These are phyloP conservation scores for Dryobota labecula DNA, from an alignment of 2,888 invertebrate genomes.

Conservation along the genomic window DNA sequence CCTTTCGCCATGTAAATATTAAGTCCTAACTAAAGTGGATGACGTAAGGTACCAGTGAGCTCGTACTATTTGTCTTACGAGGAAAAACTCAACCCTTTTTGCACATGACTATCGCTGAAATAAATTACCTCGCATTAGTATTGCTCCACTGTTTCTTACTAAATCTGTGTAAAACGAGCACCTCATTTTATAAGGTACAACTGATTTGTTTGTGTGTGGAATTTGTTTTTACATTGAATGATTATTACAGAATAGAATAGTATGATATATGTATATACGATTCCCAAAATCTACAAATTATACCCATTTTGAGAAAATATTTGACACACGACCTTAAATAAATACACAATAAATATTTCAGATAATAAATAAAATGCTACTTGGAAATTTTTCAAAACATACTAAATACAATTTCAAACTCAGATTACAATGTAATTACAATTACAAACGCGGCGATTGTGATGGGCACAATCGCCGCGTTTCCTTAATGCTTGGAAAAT, in stretches of 20 bases:
- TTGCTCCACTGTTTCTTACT: constrained; percentile 7
- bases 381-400: too few relatives aligned
- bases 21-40: constrained; percentile 7
- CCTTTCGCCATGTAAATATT: constrained; percentile 9
- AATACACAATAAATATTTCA: too few relatives aligned
- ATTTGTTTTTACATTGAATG: not conserved
- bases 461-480: too few relatives aligned
- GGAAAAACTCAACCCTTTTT: constrained; percentile 34
- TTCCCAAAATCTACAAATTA: not conserved
- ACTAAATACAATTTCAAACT: too few relatives aligned
- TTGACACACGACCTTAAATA: too few relatives aligned
- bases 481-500: too few relatives aligned
- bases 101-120: constrained; percentile 26
- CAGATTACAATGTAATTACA: too few relatives aligned
- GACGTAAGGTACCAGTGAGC: not conserved
- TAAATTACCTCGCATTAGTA: constrained; percentile 35
- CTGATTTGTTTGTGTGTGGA: not conserved
- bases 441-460: too few relatives aligned
- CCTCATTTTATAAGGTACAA: not conserved
- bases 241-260: constrained; percentile 4
- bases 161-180: constrained; percentile 8
- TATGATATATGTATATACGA: not conserved
- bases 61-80: constrained; percentile 15
- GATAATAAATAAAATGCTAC: too few relatives aligned
- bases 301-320: not conserved